Evolutionary conservation across 2,888 invertebrate species (phyloP).

Genomic region (Nymphalis c-album): DNA sequence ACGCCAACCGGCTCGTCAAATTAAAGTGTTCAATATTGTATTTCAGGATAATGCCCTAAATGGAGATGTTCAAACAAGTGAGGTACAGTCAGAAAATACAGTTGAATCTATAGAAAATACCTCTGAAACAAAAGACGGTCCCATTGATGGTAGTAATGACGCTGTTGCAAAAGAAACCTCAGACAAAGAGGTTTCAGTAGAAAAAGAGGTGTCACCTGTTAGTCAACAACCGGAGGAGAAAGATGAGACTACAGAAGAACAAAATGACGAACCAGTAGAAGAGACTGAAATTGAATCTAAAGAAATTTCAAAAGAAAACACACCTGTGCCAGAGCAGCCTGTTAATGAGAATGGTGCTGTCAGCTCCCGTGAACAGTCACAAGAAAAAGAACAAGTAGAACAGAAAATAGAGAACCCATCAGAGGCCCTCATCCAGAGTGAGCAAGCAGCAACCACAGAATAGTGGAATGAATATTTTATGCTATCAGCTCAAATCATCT

Average conservation of each 20-base stretch:
- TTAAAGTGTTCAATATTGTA: not conserved
- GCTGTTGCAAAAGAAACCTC: conserved; percentile 41
- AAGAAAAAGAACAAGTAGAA: conserved; percentile 58
- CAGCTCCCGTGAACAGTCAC: conserved; percentile 72
- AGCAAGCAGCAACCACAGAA: conserved; percentile 65
- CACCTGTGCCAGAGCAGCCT: conserved; percentile 59
- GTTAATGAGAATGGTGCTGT: conserved; percentile 69
- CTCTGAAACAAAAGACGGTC: conserved; percentile 43
- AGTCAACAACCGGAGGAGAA: conserved; percentile 59
- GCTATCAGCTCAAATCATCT: conserved; percentile 75
- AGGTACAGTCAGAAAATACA: conserved; percentile 49
- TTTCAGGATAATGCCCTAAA: conserved; percentile 62
- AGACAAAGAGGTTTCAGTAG: conserved; percentile 46
- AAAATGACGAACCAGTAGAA: conserved; percentile 52
- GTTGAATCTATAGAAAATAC: conserved; percentile 38
- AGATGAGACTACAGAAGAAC: conserved; percentile 41
- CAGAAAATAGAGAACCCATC: conserved; percentile 66
- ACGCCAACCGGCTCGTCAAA: too few relatives aligned
- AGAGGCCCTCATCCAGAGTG: conserved; percentile 71
- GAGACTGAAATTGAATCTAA: conserved; percentile 52
- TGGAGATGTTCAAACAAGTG: conserved; percentile 57
- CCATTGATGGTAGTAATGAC: conserved; percentile 22
- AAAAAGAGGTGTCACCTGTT: conserved; percentile 49
- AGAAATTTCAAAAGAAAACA: conserved; percentile 58
- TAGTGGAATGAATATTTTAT: conserved; percentile 55